Conservation (phyloP, 53 echinoderm and acorn worm species). For the Crossaster papposus region DNA sequence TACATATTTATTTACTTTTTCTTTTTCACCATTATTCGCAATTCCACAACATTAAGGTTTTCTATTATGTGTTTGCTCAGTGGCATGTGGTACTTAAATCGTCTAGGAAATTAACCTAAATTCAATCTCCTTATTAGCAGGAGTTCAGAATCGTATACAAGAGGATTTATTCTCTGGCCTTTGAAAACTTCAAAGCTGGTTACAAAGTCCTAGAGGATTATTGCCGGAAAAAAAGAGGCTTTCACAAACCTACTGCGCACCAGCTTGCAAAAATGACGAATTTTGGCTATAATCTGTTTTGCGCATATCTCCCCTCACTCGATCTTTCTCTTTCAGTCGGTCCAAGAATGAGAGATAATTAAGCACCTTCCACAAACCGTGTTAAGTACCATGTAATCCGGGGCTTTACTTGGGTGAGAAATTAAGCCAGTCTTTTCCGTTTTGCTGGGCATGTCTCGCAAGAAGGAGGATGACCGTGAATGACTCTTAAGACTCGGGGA, state of each 20-base stretch:
- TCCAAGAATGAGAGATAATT: slow-evolving; percentile 35
- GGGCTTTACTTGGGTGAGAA: slow-evolving; percentile 14
- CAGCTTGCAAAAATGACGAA: slow-evolving; percentile 50
- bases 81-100: slow-evolving; percentile 23
- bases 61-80: slow-evolving; percentile 20
- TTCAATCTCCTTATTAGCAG: slow-evolving; percentile 44
- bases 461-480: slow-evolving; percentile 10
- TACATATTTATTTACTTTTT: background rate
- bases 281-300: slow-evolving; percentile 50
- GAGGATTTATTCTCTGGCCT: slow-evolving; percentile 38
- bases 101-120: slow-evolving; percentile 7
- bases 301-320: slow-evolving; percentile 17
- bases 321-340: slow-evolving; percentile 3
- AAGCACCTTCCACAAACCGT: slow-evolving; percentile 7
- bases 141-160: slow-evolving; percentile 20
- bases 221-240: slow-evolving; percentile 22
- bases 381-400: slow-evolving; percentile 44
- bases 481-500: background rate
- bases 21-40: background rate
- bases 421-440: background rate
- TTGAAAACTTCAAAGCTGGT: slow-evolving; percentile 28
- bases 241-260: slow-evolving; percentile 29
- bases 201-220: slow-evolving; percentile 28
- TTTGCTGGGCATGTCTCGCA: background rate
- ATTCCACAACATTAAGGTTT: background rate